Evolutionary conservation across 2,113 vertebrate genomes (phyloP).

Genomic region (Macrotus californicus): DNA sequence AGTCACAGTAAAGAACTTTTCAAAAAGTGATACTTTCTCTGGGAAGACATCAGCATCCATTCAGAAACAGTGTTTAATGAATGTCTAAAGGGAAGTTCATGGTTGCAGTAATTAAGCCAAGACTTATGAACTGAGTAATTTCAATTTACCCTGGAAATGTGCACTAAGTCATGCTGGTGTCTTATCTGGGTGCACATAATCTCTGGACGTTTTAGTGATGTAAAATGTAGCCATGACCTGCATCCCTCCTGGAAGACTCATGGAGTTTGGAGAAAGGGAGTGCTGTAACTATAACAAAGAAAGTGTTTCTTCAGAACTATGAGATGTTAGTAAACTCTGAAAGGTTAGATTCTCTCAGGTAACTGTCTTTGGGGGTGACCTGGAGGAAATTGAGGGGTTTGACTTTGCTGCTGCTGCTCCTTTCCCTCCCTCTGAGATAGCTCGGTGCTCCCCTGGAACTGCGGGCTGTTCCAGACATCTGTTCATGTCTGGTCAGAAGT

Average conservation of each 20-base stretch:
- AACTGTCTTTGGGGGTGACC: not conserved
- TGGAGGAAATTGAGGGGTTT: not conserved
- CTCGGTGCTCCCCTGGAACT: not conserved
- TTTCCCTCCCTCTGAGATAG: not conserved
- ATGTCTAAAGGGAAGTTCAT: not conserved
- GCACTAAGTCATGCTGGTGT: not conserved
- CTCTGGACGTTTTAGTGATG: not conserved
- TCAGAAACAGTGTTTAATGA: not conserved
- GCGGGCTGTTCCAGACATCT: not conserved
- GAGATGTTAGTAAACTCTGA: not conserved
- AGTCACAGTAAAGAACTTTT: not conserved
- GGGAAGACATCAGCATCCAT: not conserved
- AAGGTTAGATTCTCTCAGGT: not conserved
- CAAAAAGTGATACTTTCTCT: not conserved
- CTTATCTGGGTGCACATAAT: not conserved
- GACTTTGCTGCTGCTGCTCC: not conserved
- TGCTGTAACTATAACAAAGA: not conserved
- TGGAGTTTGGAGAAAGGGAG: not conserved
- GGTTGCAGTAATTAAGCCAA: not conserved
- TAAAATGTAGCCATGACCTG: not conserved
- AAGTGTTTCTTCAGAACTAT: not conserved
- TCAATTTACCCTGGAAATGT: not conserved
- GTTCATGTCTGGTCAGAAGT: not conserved
- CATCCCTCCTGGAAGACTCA: not conserved
- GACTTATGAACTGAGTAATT: not conserved